These are phyloP conservation scores for Thereva nobilitata DNA, from an alignment of 2,888 invertebrate genomes.

Conservation along the genomic window DNA sequence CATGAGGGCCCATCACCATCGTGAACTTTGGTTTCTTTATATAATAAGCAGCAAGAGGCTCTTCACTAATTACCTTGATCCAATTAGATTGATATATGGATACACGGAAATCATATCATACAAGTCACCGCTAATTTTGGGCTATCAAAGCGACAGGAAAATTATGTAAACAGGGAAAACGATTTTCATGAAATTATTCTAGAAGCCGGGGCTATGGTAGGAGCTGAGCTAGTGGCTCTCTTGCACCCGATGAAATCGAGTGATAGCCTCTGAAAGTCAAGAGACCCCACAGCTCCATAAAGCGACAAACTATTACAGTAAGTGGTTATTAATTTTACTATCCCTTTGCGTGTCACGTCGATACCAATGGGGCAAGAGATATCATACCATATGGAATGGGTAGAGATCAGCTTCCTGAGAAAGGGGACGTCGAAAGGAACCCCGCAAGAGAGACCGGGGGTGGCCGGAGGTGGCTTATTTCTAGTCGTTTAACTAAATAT, in stretches of 20 bases:
- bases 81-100: conserved; percentile 32
- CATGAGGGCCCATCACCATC: too few species aligned
- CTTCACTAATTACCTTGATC: conserved; percentile 21
- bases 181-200: conserved; percentile 22
- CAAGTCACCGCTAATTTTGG: conserved; percentile 31
- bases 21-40: background rate
- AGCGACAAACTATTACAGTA: conserved; percentile 44
- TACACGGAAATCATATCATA: conserved; percentile 30
- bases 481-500: conserved; percentile 36
- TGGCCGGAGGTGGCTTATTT: conserved; percentile 28
- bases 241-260: background rate
- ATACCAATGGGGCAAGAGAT: conserved; percentile 31
- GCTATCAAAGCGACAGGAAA: conserved; percentile 19
- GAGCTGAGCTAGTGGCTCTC: background rate
- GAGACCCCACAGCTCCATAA: conserved; percentile 28
- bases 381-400: conserved; percentile 25
- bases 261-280: background rate
- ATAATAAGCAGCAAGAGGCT: background rate
- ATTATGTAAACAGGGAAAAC: conserved; percentile 34
- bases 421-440: conserved; percentile 13
- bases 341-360: conserved; percentile 47
- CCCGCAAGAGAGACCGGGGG: background rate
- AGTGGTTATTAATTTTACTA: conserved; percentile 48
- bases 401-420: conserved; percentile 22
- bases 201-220: background rate